These are phyloP conservation scores for Salvelinus alpinus DNA, from an alignment of 2,113 vertebrate species.

Conservation along the genomic window DNA sequence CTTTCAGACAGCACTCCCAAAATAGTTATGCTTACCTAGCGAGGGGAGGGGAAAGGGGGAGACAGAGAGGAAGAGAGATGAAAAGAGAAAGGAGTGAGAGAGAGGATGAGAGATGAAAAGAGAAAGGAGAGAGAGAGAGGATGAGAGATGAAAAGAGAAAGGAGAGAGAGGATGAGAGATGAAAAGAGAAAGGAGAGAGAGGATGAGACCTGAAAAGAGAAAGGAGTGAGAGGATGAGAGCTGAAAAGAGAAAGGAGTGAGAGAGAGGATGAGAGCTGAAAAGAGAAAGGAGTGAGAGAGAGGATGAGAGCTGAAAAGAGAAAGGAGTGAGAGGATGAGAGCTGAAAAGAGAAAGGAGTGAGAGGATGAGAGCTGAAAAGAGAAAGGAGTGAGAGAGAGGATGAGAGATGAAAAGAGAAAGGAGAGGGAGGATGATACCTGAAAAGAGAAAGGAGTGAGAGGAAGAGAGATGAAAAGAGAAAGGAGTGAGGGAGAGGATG, in stretches of 20 bases:
- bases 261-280: too few species aligned
- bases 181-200: too few species aligned
- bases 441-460: constrained; percentile 17
- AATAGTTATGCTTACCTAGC: constrained; percentile 68
- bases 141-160: neutral
- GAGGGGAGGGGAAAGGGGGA: neutral
- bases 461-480: neutral
- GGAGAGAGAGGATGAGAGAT: neutral
- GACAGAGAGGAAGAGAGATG: constrained; percentile 6
- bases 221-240: too few species aligned
- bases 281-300: too few species aligned
- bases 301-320: too few species aligned
- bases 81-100: constrained; percentile 43
- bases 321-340: too few species aligned
- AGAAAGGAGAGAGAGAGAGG: neutral
- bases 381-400: neutral
- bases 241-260: too few species aligned
- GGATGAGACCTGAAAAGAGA: too few species aligned
- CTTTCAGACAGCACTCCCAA: constrained; percentile 60
- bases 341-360: too few species aligned
- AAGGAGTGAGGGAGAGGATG: neutral
- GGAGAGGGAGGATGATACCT: neutral
- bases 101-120: neutral
- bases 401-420: neutral
- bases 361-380: too few species aligned